A percentile compares a stretch with the other conserved stretches of the same genome.
Conservation (phyloP, 2,113 vertebrate genomes). For the Sphyrna mokarran region DNA sequence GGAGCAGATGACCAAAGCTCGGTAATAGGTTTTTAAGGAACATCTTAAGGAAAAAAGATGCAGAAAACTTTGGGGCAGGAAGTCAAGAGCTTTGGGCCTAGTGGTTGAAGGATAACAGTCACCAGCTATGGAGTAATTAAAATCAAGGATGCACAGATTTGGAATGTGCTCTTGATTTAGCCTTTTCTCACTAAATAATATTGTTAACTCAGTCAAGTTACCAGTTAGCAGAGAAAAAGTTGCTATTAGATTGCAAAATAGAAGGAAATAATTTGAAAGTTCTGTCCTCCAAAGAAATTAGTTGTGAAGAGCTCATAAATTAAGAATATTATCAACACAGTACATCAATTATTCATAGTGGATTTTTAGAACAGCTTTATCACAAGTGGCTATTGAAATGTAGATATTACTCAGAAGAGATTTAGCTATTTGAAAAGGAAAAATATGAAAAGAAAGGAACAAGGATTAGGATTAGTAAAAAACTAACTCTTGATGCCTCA, state of each 20-base stretch:
- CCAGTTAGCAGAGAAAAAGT: background rate
- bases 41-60: too few relatives aligned
- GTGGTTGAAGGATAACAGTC: background rate
- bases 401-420: background rate
- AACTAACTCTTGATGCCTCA: background rate
- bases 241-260: background rate
- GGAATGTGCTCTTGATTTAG: too few relatives aligned
- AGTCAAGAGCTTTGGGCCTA: background rate
- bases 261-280: too few relatives aligned
- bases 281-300: background rate
- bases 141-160: background rate
- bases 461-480: background rate
- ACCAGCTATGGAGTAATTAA: background rate
- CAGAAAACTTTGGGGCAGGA: background rate
- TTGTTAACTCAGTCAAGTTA: background rate
- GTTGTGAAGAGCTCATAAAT: background rate
- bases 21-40: too few relatives aligned
- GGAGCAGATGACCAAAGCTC: too few relatives aligned
- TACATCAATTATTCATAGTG: background rate
- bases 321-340: background rate
- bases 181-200: background rate
- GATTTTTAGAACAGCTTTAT: background rate
- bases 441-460: background rate
- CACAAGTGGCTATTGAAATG: background rate
- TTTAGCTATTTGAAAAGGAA: background rate